These are phyloP conservation scores for Erebia aethiops DNA, from an alignment of 2,888 invertebrate genomes.

Conservation along the genomic window DNA sequence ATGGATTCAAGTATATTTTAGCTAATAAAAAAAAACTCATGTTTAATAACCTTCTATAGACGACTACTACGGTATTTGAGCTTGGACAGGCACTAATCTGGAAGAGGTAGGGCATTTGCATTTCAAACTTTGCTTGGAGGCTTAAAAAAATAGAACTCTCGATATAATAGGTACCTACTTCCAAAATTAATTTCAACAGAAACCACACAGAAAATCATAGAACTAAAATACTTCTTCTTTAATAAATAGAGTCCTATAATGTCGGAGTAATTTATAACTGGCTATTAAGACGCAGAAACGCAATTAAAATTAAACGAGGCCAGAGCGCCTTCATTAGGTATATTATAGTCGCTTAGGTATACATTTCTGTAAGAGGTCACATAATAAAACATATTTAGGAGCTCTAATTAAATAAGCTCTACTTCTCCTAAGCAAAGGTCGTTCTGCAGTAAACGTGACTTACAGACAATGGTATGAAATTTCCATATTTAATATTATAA, in stretches of 20 bases:
- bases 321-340: constrained; percentile 16
- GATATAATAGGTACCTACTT: too few relatives aligned
- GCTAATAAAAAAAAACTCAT: too few relatives aligned
- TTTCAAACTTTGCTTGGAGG: too few relatives aligned
- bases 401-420: constrained; percentile 14
- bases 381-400: constrained; percentile 18
- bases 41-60: background rate
- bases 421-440: background rate
- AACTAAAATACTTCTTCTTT: constrained; percentile 4
- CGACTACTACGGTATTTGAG: background rate
- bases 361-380: constrained; percentile 13
- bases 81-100: background rate
- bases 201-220: background rate
- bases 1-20: too few relatives aligned
- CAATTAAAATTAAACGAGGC: constrained; percentile 21
- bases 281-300: constrained; percentile 15
- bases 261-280: constrained; percentile 19
- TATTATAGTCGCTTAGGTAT: constrained; percentile 5
- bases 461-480: too few relatives aligned
- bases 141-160: background rate
- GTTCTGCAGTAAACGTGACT: too few relatives aligned
- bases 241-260: constrained; percentile 8
- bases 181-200: background rate
- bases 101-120: background rate
- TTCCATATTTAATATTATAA: too few relatives aligned